Evolutionary conservation across 2,888 invertebrate species (phyloP), one percentile per base, ranked within the genome.

Genomic region (Venustoraphidia nigricollis): DNA sequence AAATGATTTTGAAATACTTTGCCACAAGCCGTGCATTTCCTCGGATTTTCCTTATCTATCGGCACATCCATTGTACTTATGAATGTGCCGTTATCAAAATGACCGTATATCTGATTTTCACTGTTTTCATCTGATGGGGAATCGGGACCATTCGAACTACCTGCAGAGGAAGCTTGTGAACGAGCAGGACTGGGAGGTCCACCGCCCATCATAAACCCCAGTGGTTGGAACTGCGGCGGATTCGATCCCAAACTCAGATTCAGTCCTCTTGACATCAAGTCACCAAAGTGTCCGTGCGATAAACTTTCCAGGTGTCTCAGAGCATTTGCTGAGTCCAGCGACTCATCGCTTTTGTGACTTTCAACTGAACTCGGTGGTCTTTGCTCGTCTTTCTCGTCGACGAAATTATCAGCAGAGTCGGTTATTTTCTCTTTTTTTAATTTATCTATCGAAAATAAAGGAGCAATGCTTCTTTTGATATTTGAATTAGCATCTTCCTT

Each of bases 1-100:
- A 92, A 93, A 59, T 90, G 85, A 62, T 92, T 95, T 66, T 89
- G 91, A 66, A 94, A 95, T 60, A 87, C 77, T 68, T 93, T 92
- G 8, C 89, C 90, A 65, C 96, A 96, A 36, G 89, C 88, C 3
- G 88, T 82, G 66, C 95, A 96, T 57, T 86, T 81, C 37, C 88
- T 73, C 0, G 94, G 93, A 65, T 94, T 92, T 56, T 93, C 92
- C 60, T 85, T 84, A 63, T 94, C 92, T 50, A 92, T 78, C 36
- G 94, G 93, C 48, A 93, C 85, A 59, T 93, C 91, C 58, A 79
- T 77, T 10, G 81, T 81, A 55, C 72, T 74, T 50, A 83, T 75
- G 59, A 84, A 82, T 50, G 80, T 79, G 1, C 83, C 84, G 60
- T 79, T 81, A 56, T 83, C 82, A 58, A 81, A 83, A 61, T 82